Conservation (phyloP, 2,888 invertebrate genomes). For the Xanthia icteritia region DNA sequence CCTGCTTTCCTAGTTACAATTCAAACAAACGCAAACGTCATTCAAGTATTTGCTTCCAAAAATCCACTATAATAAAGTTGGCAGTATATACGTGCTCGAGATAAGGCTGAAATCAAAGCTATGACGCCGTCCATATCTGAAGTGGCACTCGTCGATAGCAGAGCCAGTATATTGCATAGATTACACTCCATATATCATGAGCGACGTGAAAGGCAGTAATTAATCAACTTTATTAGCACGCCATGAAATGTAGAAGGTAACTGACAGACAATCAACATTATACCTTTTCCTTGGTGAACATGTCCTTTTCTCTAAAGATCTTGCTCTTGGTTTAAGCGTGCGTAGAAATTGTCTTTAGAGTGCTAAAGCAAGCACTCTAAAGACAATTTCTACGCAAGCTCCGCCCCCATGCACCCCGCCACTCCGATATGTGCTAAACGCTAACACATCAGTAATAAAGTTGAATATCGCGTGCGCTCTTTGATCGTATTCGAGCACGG, state of each 20-base stretch:
- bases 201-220: slow-evolving; percentile 56
- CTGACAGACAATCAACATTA: neutral
- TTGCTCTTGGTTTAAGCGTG: too few relatives aligned
- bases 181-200: slow-evolving; percentile 59
- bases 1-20: neutral
- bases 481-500: too few relatives aligned
- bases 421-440: too few relatives aligned
- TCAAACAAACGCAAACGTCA: slow-evolving; percentile 19
- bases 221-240: slow-evolving; percentile 59
- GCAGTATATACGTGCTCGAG: slow-evolving; percentile 56
- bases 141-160: slow-evolving; percentile 74
- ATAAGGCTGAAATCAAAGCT: slow-evolving; percentile 78
- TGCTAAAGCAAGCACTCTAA: too few relatives aligned
- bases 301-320: neutral
- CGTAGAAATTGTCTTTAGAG: too few relatives aligned
- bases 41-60: slow-evolving; percentile 38
- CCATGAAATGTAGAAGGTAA: slow-evolving; percentile 23
- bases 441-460: too few relatives aligned
- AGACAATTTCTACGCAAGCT: too few relatives aligned
- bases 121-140: slow-evolving; percentile 76
- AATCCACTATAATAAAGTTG: slow-evolving; percentile 58
- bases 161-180: slow-evolving; percentile 68
- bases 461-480: too few relatives aligned
- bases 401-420: too few relatives aligned
- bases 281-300: neutral